Evolutionary conservation across 1,140 invertebrate genomes (phyloP), one percentile per base, ranked within the genome.

Genomic region (Bombus sylvicola): DNA sequence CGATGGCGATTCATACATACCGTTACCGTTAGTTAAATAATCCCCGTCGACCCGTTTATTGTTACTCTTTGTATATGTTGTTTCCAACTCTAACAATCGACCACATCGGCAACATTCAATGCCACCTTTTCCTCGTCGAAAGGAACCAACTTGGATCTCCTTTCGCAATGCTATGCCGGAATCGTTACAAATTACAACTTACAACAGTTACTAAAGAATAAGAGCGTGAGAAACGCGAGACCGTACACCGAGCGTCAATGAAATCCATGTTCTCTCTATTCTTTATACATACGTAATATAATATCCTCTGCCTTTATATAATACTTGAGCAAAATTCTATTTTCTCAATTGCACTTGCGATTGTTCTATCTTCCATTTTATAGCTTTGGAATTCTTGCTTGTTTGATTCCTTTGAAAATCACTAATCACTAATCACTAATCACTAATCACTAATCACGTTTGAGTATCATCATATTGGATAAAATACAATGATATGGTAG

Each of bases 161-260:
- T 83, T 87, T 69, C 69, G 73, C 47, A 68, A 68, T 34, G 59
- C 10, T 13, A n/a, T 25, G 15, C 78, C 18, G 12, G 25, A 59
- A 39, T 62, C 62, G 62, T 73, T 68, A 28, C 18, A 53, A 53
- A 53, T 53, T 53, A 53, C 6, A 53, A 53, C 18, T 53, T 53
- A 53, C 62, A 74, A n/a, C 41, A 47, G 37, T 31, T 39, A 31
- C 28, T 31, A 43, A 80, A 57, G 85, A 79, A 79, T 31, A 75
- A 71, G 62, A 82, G 80, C 87, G 85, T 87, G 87, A 53, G 80
- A 88, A 88, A 53, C 75, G 69, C 75, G 62, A 73, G 57, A 88
- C 31, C 31, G 71, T 43, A 25, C 47, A 57, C 25, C 37, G 2
- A 62, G 39, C 28, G 71, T n/a, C 28, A 73, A 62, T 43, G 12